Percentiles rank a stretch among this genome's conserved stretches.
phyloP scores from a whole-genome alignment of 1,140 invertebrate species.

The Oreohelix idahoensis region DNA sequence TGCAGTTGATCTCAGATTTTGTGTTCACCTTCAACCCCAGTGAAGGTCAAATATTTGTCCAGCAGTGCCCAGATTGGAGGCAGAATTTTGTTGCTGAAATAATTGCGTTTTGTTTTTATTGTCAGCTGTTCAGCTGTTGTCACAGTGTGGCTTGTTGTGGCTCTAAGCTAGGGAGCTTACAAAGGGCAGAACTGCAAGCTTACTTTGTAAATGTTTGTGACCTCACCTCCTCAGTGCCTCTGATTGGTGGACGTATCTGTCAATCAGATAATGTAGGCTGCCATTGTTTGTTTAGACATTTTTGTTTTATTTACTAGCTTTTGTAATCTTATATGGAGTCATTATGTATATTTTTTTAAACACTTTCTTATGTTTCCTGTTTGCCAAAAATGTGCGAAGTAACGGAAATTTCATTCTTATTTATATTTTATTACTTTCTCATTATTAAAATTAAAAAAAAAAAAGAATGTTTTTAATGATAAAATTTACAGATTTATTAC shows the following conservation, averaged over 20 bases:
- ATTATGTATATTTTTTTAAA: neutral
- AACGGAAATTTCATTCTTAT: no score
- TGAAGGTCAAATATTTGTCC: slow-evolving; percentile 20
- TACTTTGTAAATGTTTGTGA: neutral
- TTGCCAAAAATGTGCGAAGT: no score
- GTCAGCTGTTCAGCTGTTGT: neutral
- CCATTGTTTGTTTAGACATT: neutral
- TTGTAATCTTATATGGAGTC: neutral
- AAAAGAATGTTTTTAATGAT: no score
- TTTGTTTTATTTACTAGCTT: neutral
- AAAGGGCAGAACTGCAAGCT: neutral
- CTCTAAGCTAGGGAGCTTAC: neutral
- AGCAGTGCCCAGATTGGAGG: neutral
- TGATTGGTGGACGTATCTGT: neutral
- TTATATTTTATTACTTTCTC: no score
- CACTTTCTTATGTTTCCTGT: neutral
- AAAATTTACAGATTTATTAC: no score
- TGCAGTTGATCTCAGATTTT: neutral
- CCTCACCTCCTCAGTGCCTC: neutral
- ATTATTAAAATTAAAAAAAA: no score
- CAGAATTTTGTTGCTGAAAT: slow-evolving; percentile 15
- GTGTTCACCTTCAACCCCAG: slow-evolving; percentile 33
- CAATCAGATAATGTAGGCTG: neutral
- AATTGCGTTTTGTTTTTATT: slow-evolving; percentile 8
- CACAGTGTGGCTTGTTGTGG: neutral